Conservation (phyloP, 2,113 vertebrate genomes). For the Chrysochloris asiatica region DNA sequence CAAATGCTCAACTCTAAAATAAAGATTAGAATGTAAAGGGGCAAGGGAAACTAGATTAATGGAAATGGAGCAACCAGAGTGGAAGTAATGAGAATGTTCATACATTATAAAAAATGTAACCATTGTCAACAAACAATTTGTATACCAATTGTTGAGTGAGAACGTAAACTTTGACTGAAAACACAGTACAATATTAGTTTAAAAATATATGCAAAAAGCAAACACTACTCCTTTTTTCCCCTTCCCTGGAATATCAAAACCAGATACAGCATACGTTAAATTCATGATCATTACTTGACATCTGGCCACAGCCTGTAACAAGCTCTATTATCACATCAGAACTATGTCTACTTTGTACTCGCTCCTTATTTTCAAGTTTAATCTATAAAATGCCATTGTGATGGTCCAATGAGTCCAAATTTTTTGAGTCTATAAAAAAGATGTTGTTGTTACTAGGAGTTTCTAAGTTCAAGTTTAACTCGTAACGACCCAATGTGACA, state of each 20-base stretch:
- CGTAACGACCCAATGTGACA: not conserved
- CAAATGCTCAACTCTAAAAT: not conserved
- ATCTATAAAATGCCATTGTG: not conserved
- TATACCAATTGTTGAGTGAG: not conserved
- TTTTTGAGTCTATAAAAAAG: not conserved
- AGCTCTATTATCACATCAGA: not conserved
- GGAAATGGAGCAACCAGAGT: not conserved
- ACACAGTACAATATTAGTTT: not conserved
- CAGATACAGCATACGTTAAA: not conserved
- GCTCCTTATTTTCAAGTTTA: conserved; percentile 6
- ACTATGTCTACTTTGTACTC: not conserved
- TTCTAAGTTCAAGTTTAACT: not conserved
- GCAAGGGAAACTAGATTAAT: not conserved
- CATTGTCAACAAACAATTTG: not conserved
- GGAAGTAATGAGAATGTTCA: not conserved
- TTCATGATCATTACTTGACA: not conserved
- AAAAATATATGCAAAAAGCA: not conserved
- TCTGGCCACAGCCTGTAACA: not conserved
- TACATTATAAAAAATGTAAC: not conserved
- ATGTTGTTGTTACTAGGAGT: not conserved
- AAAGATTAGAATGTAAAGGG: not conserved
- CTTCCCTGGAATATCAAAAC: not conserved
- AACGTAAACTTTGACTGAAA: not conserved
- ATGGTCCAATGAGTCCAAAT: not conserved
- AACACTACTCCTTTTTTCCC: not conserved